phyloP scores from a whole-genome alignment of 2,888 invertebrate species.

The Xanthia icteritia region DNA sequence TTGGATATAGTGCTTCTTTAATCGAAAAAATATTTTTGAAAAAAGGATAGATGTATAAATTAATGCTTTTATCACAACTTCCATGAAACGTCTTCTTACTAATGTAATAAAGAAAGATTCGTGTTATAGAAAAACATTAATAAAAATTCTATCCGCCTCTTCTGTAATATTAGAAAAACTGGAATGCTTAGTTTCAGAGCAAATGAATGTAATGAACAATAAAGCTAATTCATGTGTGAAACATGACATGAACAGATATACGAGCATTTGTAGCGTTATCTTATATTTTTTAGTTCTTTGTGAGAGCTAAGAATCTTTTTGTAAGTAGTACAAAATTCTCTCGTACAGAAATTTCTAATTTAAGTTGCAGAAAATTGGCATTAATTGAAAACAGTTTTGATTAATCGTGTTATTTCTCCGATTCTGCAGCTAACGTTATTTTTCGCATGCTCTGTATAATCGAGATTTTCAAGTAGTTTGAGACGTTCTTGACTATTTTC shows the following conservation, averaged over 20 bases:
- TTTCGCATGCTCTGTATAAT: conserved; percentile 12
- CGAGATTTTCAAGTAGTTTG: conserved; percentile 3
- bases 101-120: conserved; percentile 2
- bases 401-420: conserved; percentile 31
- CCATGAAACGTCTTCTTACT: background rate
- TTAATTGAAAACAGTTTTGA: conserved; percentile 47
- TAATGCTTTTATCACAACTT: background rate
- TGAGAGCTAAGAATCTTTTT: conserved; percentile 30
- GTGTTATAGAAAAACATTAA: conserved; percentile 28
- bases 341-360: conserved; percentile 42
- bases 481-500: background rate
- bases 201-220: conserved; percentile 51
- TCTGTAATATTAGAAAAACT: conserved; percentile 38
- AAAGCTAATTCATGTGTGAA: conserved; percentile 58
- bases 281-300: conserved; percentile 35
- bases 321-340: conserved; percentile 45
- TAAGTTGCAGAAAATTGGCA: conserved; percentile 49
- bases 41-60: background rate
- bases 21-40: background rate
- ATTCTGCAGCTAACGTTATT: conserved; percentile 29
- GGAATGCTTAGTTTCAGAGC: conserved; percentile 35
- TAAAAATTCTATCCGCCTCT: conserved; percentile 24
- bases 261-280: conserved; percentile 41
- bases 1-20: background rate
- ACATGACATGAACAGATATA: conserved; percentile 49